Conservation (phyloP, 2,797 vertebrate species). For the Neoniphon sammara region DNA sequence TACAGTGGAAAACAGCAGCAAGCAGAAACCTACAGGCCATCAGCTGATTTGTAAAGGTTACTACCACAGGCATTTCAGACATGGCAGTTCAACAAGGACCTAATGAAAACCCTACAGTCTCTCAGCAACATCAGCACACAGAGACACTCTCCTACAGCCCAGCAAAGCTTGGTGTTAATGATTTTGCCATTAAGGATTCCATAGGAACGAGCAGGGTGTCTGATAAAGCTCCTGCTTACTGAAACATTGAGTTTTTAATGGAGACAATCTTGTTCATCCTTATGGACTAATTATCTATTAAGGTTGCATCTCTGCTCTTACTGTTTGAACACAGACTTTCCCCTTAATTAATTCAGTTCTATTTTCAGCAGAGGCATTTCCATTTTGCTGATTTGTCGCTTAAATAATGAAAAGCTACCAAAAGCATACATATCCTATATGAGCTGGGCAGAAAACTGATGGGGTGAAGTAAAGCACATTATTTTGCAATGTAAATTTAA, state of each 20-base stretch:
- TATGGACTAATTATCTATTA: constrained; percentile 35
- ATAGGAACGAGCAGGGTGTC: constrained; percentile 10
- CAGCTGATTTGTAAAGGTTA: constrained; percentile 59
- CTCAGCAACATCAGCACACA: constrained; percentile 32
- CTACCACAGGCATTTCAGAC: constrained; percentile 41
- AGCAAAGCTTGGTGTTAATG: constrained; percentile 14
- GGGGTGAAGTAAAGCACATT: constrained; percentile 39
- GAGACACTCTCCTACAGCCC: constrained; percentile 18
- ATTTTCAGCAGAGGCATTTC: constrained; percentile 25
- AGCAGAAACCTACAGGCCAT: constrained; percentile 48
- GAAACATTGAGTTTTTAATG: constrained; percentile 44
- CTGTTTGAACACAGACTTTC: constrained; percentile 16
- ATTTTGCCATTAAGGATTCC: constrained; percentile 17
- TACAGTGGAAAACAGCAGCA: constrained; percentile 40
- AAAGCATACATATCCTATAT: constrained; percentile 8
- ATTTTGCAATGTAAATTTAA: constrained; percentile 61
- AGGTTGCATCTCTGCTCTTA: constrained; percentile 15
- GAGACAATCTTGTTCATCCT: constrained; percentile 37
- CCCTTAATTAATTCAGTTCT: constrained; percentile 16
- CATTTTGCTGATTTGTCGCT: constrained; percentile 49
- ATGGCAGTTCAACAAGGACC: constrained; percentile 42
- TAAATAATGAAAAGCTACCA: constrained; percentile 45
- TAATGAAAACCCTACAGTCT: constrained; percentile 45
- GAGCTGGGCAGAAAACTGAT: constrained; percentile 21
- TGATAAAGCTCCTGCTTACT: constrained; percentile 33